Evolutionary conservation across 2,797 vertebrate genomes (phyloP).

Genomic region (Hypotaenidia okinawae): DNA sequence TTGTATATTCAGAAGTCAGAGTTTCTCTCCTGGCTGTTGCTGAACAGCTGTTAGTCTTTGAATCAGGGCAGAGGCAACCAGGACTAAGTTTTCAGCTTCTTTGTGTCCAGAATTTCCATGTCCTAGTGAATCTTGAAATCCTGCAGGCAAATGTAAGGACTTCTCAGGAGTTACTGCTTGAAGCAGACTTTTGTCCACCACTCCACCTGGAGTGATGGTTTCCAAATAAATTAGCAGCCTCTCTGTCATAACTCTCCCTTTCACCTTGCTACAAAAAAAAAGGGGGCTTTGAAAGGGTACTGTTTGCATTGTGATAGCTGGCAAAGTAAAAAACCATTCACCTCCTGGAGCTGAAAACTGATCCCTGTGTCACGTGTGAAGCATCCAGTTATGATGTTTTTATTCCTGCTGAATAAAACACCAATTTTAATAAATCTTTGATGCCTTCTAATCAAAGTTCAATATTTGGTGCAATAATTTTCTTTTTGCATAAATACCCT

Average conservation of each 20-base stretch:
- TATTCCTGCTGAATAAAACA: not conserved
- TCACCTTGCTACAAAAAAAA: not conserved
- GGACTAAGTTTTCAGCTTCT: not conserved
- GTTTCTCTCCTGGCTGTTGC: not conserved
- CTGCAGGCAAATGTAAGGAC: rapidly evolving
- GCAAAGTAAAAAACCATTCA: not conserved
- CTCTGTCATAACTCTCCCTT: not conserved
- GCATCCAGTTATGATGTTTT: not conserved
- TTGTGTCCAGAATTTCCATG: not conserved
- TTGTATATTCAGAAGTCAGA: not conserved
- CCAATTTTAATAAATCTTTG: not conserved
- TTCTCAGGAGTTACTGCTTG: not conserved
- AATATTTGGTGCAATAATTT: not conserved
- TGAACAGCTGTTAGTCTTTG: not conserved
- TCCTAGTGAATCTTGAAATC: not conserved
- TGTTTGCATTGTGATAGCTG: not conserved
- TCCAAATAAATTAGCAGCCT: not conserved
- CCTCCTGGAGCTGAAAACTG: not conserved
- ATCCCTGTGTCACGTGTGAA: not conserved
- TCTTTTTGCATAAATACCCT: not conserved
- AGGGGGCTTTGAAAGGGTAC: not conserved
- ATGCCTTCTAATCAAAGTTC: not conserved
- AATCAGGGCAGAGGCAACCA: not conserved
- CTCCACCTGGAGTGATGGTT: not conserved
- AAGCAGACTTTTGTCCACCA: not conserved